Evolutionary conservation across 2,888 invertebrate species (phyloP).

Genomic region (Acanthopleura granulata): DNA sequence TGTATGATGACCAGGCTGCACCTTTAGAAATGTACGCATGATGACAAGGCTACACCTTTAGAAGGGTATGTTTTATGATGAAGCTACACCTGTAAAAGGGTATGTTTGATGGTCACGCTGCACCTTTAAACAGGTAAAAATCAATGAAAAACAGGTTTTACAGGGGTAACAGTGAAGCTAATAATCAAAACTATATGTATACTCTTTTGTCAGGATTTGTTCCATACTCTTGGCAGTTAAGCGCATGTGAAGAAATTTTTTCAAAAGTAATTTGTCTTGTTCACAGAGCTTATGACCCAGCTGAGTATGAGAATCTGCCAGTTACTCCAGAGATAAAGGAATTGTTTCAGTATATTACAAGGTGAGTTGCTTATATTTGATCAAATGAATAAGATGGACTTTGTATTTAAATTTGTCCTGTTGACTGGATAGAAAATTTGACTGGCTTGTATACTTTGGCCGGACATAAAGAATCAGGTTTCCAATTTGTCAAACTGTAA

Average conservation of each 20-base stretch:
- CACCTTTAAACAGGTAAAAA: no score
- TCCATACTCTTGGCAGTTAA: not conserved
- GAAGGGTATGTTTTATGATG: slow-evolving; percentile 35
- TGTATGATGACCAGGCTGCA: no score
- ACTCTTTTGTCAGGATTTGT: not conserved
- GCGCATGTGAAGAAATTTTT: not conserved
- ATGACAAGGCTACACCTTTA: slow-evolving; percentile 22
- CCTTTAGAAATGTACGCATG: slow-evolving; percentile 45
- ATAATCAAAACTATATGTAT: no score
- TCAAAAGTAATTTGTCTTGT: no score
- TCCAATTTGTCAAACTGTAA: no score
- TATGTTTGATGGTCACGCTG: no score
- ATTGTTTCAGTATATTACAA: slow-evolving; percentile 91
- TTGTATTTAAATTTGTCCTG: no score
- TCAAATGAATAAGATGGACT: not conserved
- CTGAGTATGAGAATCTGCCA: slow-evolving; percentile 85
- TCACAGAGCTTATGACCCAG: slow-evolving; percentile 80
- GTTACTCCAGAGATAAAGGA: slow-evolving; percentile 90
- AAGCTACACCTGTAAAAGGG: slow-evolving; percentile 6
- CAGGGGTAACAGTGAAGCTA: no score
- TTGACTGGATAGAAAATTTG: no score
- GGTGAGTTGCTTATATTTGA: slow-evolving; percentile 72
- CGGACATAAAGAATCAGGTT: no score
- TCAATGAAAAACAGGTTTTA: no score
- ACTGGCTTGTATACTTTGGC: no score